A percentile compares a stretch with the other conserved stretches of the same genome.
Evolutionary conservation across 2,113 vertebrate genomes (phyloP).

Genomic region (Prolemur simus): DNA sequence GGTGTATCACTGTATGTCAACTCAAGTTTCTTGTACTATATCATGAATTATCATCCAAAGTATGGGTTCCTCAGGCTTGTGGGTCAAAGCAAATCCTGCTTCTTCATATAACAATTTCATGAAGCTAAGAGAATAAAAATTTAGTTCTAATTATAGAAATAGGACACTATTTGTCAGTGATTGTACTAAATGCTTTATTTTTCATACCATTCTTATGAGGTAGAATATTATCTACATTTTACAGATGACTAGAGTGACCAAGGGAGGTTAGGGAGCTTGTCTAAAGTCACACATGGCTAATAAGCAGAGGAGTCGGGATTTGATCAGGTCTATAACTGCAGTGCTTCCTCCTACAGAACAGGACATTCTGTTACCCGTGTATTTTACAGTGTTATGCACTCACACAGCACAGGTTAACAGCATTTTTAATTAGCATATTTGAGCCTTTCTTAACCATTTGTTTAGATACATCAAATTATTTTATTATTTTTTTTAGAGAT

Average conservation of each 20-base stretch:
- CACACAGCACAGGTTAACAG: neutral
- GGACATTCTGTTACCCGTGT: neutral
- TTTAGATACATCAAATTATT: neutral
- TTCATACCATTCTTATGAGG: neutral
- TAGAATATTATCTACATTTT: neutral
- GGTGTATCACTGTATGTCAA: neutral
- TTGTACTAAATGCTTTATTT: constrained; percentile 12
- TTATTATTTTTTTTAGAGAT: neutral
- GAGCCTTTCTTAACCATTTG: neutral
- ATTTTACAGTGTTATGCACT: neutral
- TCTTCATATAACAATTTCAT: constrained; percentile 46
- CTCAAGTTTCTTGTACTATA: neutral
- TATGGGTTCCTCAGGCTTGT: neutral
- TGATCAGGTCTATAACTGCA: neutral
- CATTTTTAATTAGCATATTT: constrained; percentile 10
- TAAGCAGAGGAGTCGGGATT: neutral
- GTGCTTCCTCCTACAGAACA: neutral
- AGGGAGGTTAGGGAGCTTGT: neutral
- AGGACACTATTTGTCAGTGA: neutral
- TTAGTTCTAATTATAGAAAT: neutral
- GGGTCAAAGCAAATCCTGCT: constrained; percentile 1
- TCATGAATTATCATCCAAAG: constrained; percentile 6
- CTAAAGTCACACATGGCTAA: neutral
- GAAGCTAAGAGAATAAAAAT: constrained; percentile 50
- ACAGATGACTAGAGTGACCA: neutral